Percentiles rank a stretch among this genome's conserved stretches.
Conservation (phyloP, 2,888 invertebrate genomes). For the Achlya flavicornis region DNA sequence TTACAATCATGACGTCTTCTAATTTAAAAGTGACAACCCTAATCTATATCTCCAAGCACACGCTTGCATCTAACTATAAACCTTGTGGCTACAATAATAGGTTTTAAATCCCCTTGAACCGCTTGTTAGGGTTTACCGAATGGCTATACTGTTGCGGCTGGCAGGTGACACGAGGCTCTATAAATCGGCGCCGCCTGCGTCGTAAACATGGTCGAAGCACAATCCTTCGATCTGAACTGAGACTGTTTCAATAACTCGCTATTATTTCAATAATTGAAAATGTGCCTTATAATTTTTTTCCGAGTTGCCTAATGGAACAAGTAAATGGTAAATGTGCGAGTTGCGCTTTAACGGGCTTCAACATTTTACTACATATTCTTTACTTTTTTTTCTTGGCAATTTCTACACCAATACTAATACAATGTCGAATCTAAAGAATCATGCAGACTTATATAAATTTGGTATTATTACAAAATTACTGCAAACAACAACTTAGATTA, state of each 20-base stretch:
- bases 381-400: not conserved
- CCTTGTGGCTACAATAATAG: constrained; percentile 39
- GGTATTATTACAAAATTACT: too few relatives aligned
- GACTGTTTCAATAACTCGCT: constrained; percentile 62
- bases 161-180: constrained; percentile 74
- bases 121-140: constrained; percentile 48
- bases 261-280: constrained; percentile 53
- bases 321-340: constrained; percentile 23
- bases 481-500: too few relatives aligned
- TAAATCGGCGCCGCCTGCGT: constrained; percentile 66
- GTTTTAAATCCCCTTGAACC: constrained; percentile 39
- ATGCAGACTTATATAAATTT: too few relatives aligned
- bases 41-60: constrained; percentile 5
- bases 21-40: constrained; percentile 9
- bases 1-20: not conserved
- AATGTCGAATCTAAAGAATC: too few relatives aligned
- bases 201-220: constrained; percentile 62
- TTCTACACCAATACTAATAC: too few relatives aligned
- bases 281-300: constrained; percentile 33
- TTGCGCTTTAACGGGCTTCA: not conserved
- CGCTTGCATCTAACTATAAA: constrained; percentile 30
- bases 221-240: constrained; percentile 63
- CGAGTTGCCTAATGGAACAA: constrained; percentile 28
- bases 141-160: constrained; percentile 68
- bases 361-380: too few relatives aligned